Base-by-base conservation (phyloP, 1,140 invertebrate species). In the Penaeus chinensis region DNA sequence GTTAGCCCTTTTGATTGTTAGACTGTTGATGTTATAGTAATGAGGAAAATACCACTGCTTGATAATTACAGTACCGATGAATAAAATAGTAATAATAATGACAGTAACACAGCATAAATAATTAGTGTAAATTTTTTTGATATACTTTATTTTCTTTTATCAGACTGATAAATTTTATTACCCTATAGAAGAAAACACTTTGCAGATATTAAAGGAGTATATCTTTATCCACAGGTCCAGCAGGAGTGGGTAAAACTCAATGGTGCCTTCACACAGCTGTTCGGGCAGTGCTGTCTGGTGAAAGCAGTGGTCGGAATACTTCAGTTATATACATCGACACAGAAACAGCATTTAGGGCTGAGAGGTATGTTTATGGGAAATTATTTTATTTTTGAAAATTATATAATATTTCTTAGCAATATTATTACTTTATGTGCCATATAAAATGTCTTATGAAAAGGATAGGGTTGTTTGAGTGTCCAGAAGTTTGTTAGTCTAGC, bases 281-380 rank as follows among this genome's bases (percentile, higher is more conserved):
- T 62, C 22, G 61, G 10, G 19, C 62, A 62, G 61, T 78, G 22
- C 4, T 24, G 2, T 62, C 24, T 37, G 32, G 24, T 19, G 61
- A 37, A 47, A 61, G 61, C 20, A n/a, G 24, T 18, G 32, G 19
- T 60, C 20, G 24, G 60, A n/a, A 42, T 22, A 22, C 61, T 16
- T 77, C 84, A 54, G 76, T 24, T 18, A 85, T 85, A 61, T 85
- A 85, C 20, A 85, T 85, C 65, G 84, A 85, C 61, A 85, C 84
- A 85, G 84, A 85, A 78, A 47, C 74, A n/a, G 84, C 84, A 37
- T 77, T 79, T 24, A 78, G 76, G 37, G 71, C 84, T 63, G 84
- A 78, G 54, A 65, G 84, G 84, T 85, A 47, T 76, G 71, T 20
- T 37, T 37, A 47, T 27, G 20, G 20, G 61, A n/a, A 27, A 13